phyloP scores from a whole-genome alignment of 2,113 vertebrate genomes.

The Seriola aureovittata region DNA sequence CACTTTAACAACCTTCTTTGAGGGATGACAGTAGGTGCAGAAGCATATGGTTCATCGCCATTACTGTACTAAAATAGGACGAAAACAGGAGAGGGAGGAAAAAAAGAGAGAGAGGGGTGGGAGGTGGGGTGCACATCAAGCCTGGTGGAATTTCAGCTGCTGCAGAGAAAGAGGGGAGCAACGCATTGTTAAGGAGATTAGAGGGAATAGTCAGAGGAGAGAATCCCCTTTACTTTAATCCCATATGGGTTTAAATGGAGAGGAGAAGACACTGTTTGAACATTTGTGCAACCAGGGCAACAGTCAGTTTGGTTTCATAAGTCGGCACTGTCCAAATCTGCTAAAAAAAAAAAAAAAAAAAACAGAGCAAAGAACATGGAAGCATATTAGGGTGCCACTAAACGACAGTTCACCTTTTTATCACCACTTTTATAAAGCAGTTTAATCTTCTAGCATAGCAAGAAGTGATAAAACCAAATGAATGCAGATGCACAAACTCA shows the following conservation, averaged over 20 bases:
- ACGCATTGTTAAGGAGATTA: conserved; percentile 79
- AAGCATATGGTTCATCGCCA: neutral
- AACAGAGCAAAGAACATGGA: neutral
- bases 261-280: conserved; percentile 46
- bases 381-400: neutral
- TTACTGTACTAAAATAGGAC: conserved; percentile 13
- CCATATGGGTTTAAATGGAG: conserved; percentile 69
- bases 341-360: neutral
- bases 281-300: conserved; percentile 51
- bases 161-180: conserved; percentile 57
- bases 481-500: neutral
- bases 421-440: neutral
- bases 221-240: conserved; percentile 79
- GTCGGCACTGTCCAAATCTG: neutral
- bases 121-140: conserved; percentile 57
- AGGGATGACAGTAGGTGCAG: neutral
- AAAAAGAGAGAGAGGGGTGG: neutral
- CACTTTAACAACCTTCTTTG: conserved; percentile 2
- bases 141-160: conserved; percentile 57
- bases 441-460: neutral
- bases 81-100: neutral
- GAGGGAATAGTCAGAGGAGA: conserved; percentile 66
- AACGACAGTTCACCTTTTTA: neutral
- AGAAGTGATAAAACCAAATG: neutral
- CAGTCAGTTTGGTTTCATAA: conserved; percentile 40